Percentiles rank a stretch among this genome's conserved stretches.
Conservation (phyloP, 2,113 vertebrate species). For the Stegastes partitus region DNA sequence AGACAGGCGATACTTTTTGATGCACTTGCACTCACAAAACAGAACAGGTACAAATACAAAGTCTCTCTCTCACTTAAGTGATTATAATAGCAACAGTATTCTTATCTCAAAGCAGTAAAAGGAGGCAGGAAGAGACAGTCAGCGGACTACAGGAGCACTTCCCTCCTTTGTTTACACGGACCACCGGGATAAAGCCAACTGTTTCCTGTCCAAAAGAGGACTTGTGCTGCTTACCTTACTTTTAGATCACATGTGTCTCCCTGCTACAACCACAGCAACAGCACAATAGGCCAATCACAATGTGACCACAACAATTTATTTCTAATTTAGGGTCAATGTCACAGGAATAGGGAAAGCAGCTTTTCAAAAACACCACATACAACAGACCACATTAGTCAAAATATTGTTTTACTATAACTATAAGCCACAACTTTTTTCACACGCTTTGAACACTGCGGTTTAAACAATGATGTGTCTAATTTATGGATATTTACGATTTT, state of each 20-base stretch:
- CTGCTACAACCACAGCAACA: constrained; percentile 5
- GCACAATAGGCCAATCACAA: constrained; percentile 29
- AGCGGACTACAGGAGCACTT: constrained; percentile 55
- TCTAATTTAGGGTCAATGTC: constrained; percentile 36
- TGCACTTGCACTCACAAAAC: not conserved
- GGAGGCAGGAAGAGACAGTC: constrained; percentile 64
- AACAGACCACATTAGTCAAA: constrained; percentile 4
- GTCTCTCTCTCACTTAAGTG: constrained; percentile 1
- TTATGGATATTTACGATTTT: too few relatives aligned
- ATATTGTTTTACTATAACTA: not conserved
- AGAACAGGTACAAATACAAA: constrained; percentile 14
- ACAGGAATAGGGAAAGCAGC: constrained; percentile 4
- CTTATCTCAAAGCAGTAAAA: constrained; percentile 50
- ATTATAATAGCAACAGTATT: constrained; percentile 30
- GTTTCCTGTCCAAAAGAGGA: constrained; percentile 29
- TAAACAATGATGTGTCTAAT: too few relatives aligned
- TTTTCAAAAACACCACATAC: constrained; percentile 13
- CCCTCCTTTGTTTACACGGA: constrained; percentile 77
- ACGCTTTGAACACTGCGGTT: too few relatives aligned
- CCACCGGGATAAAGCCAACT: constrained; percentile 28
- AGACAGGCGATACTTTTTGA: not conserved
- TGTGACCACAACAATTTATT: constrained; percentile 23
- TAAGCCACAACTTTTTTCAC: too few relatives aligned
- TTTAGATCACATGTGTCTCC: constrained; percentile 11
- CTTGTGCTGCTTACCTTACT: constrained; percentile 18